Percentiles rank a stretch among this genome's conserved stretches.
Evolutionary conservation across 2,113 vertebrate species (phyloP).

Genomic region (Elephantulus edwardii): DNA sequence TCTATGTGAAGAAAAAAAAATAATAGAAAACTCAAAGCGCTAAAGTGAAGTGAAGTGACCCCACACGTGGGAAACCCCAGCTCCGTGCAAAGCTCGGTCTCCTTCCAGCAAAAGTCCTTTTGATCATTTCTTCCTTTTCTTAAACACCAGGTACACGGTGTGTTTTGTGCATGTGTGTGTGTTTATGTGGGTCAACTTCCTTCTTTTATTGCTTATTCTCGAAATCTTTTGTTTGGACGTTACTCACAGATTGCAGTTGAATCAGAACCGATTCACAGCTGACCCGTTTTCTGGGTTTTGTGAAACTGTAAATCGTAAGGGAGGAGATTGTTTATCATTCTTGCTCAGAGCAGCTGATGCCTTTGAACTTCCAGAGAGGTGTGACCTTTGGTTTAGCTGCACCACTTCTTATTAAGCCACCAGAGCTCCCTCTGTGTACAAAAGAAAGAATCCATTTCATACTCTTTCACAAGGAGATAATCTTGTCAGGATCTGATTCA

Average conservation of each 20-base stretch:
- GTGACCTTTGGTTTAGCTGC: too few species aligned
- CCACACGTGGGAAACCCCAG: not conserved
- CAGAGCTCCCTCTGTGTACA: not conserved
- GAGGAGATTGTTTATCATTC: too few species aligned
- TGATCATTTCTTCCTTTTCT: too few species aligned
- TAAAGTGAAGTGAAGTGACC: not conserved
- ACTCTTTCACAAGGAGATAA: not conserved
- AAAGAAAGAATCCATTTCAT: not conserved
- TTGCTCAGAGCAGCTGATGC: too few species aligned
- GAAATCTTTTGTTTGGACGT: not conserved
- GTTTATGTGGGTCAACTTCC: not conserved
- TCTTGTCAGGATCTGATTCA: not conserved
- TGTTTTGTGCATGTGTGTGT: not conserved
- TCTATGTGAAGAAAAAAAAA: not conserved
- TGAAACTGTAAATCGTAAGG: too few species aligned
- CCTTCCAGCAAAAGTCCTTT: not conserved
- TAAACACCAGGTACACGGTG: too few species aligned
- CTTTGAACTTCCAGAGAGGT: too few species aligned
- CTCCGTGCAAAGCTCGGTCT: accelerated
- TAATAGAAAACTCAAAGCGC: not conserved
- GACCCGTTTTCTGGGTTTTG: too few species aligned
- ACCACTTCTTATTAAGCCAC: too few species aligned
- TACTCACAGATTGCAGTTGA: too few species aligned
- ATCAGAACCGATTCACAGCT: too few species aligned
- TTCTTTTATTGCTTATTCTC: not conserved